Conservation (phyloP, 2,797 vertebrate species). For the Peromyscus aztecus region DNA sequence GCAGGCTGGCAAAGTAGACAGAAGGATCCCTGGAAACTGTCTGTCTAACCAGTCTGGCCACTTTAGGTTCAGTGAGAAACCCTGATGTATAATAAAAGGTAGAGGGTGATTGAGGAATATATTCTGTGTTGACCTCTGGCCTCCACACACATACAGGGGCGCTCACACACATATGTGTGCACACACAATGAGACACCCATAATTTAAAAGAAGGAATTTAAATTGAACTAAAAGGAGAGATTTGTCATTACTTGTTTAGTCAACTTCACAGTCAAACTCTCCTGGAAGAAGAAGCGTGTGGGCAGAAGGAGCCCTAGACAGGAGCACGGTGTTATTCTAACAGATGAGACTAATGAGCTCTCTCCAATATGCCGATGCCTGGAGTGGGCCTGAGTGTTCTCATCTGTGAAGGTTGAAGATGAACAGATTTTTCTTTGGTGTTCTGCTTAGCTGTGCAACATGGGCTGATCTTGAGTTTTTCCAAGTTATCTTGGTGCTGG, state of each 20-base stretch:
- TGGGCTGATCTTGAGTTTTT: background rate
- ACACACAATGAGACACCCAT: background rate
- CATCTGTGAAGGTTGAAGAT: conserved; percentile 21
- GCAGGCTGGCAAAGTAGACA: background rate
- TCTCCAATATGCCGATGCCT: background rate
- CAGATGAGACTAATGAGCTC: background rate
- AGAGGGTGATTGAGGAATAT: background rate
- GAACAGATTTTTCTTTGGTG: background rate
- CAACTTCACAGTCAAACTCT: background rate
- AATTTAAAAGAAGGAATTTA: background rate
- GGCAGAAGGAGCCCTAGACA: background rate
- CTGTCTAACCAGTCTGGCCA: background rate
- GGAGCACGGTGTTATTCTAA: background rate
- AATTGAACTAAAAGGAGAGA: background rate
- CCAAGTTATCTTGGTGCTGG: background rate
- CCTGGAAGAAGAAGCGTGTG: background rate
- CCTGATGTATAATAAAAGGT: background rate
- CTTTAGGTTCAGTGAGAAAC: background rate
- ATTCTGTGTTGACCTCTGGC: background rate
- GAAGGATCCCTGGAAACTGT: background rate
- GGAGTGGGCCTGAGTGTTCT: background rate
- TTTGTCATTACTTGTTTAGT: conserved; percentile 31
- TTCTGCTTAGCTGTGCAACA: background rate
- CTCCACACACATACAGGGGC: background rate
- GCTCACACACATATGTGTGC: background rate